Evolutionary conservation across 2,113 vertebrate species (phyloP), one percentile per base, ranked within the genome.

Genomic region (Taurulus bubalis): DNA sequence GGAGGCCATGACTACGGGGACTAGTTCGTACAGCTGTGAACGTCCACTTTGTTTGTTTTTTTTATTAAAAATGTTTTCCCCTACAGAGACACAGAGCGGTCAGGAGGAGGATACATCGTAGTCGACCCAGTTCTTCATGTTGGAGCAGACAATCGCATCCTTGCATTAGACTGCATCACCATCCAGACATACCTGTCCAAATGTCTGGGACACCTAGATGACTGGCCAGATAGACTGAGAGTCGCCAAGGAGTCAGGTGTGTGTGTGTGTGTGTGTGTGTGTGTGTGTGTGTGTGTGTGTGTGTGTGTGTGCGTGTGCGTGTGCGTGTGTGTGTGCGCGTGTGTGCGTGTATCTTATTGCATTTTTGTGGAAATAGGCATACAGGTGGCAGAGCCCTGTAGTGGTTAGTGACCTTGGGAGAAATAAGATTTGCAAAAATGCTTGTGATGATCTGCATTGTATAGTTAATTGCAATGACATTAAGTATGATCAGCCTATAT

Each of bases 131-230:
- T 93, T n/a, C 91, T 94, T 8, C 87, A 45, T 0, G 89, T 93
- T 1, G 93, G 93, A 49, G 51, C 55, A 14, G 92, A 93, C 15
- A 76, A 83, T 53, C 85, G 83, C 0, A 20, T 90, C n/a, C 86
- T 94, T 8, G 89, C 89, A 0, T 62, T 94, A 16, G 93, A 94
- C 80, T 92, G 93, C 67, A 89, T 94, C 89, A 86, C 87, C 80
- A 94, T 94, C 85, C 92, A 93, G 85, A 94, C 93, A 5, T 93
- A 92, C 88, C 76, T 94, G 85, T 88, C 93, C 85, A 94, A 94
- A 71, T 94, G 93, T 74, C 82, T 94, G 74, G 93, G 93, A 45
- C 64, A 66, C 71, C 2, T 94, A 11, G 75, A 94, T 0, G 92
- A 91, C 76, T 94, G 93, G 93, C 75, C 83, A 0, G 89, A 88